phyloP scores from a whole-genome alignment of 2,888 invertebrate genomes.

The Drosophila fulvimacula region DNA sequence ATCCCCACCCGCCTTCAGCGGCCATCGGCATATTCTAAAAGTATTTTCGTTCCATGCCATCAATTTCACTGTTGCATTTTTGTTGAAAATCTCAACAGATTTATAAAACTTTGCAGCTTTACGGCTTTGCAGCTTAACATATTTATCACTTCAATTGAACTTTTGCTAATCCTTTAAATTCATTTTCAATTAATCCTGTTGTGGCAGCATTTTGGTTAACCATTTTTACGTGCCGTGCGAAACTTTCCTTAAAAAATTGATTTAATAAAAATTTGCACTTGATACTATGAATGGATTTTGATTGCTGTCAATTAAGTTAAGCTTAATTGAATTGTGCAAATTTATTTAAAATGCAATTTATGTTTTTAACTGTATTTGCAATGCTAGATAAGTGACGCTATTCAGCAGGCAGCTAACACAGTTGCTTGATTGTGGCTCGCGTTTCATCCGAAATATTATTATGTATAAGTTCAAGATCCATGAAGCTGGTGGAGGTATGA shows the following conservation, averaged over 20 bases:
- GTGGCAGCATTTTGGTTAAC: neutral
- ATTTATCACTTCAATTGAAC: neutral
- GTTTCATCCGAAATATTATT: no score
- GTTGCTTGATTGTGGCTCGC: no score
- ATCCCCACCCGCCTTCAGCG: neutral
- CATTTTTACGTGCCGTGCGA: neutral
- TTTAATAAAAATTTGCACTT: neutral
- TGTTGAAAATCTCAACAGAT: neutral
- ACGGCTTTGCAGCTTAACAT: neutral
- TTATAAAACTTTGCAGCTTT: neutral
- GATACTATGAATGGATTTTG: neutral
- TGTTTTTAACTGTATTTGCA: neutral
- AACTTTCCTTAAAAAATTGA: neutral
- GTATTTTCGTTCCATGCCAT: neutral
- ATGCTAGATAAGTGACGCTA: neutral
- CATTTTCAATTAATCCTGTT: neutral
- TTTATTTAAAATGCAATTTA: neutral
- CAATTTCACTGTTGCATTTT: slow-evolving; percentile 3
- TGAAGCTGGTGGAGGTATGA: neutral
- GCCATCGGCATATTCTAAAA: slow-evolving; percentile 2
- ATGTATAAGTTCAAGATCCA: neutral
- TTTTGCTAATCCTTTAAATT: neutral
- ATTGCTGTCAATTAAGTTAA: neutral
- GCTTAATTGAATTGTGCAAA: neutral
- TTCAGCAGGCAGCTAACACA: neutral